These are phyloP conservation scores for Nothocercus julius DNA, from an alignment of 2,113 vertebrate species.

Conservation along the genomic window DNA sequence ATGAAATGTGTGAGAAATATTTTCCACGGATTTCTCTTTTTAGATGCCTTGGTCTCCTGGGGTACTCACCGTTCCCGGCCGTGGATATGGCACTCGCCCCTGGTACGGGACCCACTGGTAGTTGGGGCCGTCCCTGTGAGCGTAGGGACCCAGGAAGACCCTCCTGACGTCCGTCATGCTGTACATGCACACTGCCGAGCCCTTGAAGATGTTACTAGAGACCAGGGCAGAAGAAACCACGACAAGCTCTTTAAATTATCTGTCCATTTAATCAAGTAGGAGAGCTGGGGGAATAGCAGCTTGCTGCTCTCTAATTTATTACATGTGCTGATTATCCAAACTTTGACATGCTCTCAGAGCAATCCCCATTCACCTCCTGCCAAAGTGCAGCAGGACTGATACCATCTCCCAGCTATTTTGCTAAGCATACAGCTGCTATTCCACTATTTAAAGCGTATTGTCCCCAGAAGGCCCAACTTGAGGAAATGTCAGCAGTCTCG, in stretches of 20 bases:
- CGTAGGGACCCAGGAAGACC: conserved; percentile 95
- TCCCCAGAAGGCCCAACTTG: not conserved
- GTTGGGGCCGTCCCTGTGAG: conserved; percentile 94
- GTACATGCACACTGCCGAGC: conserved; percentile 96
- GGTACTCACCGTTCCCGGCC: conserved; percentile 94
- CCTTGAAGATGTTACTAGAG: conserved; percentile 95
- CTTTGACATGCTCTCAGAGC: not conserved
- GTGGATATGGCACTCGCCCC: conserved; percentile 93
- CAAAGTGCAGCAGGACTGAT: conserved; percentile 33
- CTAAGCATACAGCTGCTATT: conserved; percentile 39
- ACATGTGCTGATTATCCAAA: conserved; percentile 16
- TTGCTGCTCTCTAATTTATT: conserved; percentile 28
- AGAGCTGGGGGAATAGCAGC: not conserved
- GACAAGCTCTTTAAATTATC: not conserved
- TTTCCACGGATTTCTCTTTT: not conserved
- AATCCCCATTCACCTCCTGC: conserved; percentile 11
- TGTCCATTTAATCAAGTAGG: not conserved
- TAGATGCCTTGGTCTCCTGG: not conserved
- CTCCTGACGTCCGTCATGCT: conserved; percentile 95
- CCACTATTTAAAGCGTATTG: conserved; percentile 2
- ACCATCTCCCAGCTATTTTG: not conserved
- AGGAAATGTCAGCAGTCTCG: not conserved
- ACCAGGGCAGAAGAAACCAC: not conserved
- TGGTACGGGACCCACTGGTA: conserved; percentile 98
- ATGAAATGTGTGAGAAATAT: not conserved